Percentiles rank a stretch among this genome's conserved stretches.
phyloP scores from a whole-genome alignment of 2,888 invertebrate species.

The Lomographa bimaculata region DNA sequence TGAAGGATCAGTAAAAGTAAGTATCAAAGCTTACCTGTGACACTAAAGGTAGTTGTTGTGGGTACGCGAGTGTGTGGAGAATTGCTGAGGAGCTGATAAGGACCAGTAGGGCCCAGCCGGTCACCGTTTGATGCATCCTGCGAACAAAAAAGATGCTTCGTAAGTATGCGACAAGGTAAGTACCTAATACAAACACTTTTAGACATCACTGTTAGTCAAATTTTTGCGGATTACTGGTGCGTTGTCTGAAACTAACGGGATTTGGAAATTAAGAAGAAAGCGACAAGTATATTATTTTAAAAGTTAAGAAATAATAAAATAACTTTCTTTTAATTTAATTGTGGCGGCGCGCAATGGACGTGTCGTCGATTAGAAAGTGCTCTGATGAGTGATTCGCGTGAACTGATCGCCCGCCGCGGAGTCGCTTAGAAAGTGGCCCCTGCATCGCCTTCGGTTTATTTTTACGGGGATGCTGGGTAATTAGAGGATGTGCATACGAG shows the following conservation, averaged over 20 bases:
- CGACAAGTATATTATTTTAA: conserved; percentile 6
- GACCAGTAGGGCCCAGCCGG: conserved; percentile 88
- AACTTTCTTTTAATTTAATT: conserved; percentile 56
- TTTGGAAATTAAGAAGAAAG: conserved; percentile 3
- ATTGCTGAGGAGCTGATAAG: conserved; percentile 87
- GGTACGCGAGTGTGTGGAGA: conserved; percentile 87
- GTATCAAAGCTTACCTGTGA: conserved; percentile 58
- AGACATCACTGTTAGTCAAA: too few relatives aligned
- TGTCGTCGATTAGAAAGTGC: conserved; percentile 77
- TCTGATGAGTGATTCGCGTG: conserved; percentile 76
- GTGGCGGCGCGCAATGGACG: conserved; percentile 57
- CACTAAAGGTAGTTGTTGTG: conserved; percentile 75
- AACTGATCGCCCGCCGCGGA: conserved; percentile 73
- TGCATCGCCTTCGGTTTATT: conserved; percentile 57
- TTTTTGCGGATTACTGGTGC: too few relatives aligned
- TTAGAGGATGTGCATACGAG: conserved; percentile 54
- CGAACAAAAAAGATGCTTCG: conserved; percentile 34
- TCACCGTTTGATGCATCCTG: conserved; percentile 86
- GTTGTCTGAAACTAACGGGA: too few relatives aligned
- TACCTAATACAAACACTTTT: too few relatives aligned
- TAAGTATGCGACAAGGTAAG: conserved; percentile 43
- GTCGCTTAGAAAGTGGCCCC: conserved; percentile 75
- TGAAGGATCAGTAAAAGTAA: conserved; percentile 4
- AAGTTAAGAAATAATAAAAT: conserved; percentile 30
- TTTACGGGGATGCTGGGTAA: conserved; percentile 65